Conservation (phyloP, 1,140 invertebrate species). For the Riptortus pedestris region DNA sequence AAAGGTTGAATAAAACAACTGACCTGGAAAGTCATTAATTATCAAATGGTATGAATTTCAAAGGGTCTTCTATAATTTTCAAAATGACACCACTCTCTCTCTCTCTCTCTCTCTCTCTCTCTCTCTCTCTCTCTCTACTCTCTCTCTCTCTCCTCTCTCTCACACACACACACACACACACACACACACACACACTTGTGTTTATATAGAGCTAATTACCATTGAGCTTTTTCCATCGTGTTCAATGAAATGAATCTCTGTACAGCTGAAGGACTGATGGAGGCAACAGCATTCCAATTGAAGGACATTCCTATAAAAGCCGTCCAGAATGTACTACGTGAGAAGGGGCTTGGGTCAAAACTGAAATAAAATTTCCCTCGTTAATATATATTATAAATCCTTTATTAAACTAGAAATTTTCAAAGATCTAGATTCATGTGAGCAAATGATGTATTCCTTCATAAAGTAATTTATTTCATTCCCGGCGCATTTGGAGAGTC, state of each 20-base stretch:
- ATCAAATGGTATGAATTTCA: too few species aligned
- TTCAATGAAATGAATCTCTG: conserved; percentile 70
- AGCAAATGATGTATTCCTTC: too few species aligned
- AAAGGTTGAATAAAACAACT: too few species aligned
- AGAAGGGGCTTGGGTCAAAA: too few species aligned
- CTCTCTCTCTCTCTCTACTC: background rate
- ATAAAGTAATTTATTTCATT: too few species aligned
- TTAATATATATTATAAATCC: background rate
- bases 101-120: background rate
- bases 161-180: background rate
- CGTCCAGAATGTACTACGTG: conserved; percentile 72
- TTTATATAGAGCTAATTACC: too few species aligned
- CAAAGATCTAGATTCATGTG: background rate
- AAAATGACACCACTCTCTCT: background rate
- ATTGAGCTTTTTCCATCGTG: conserved; percentile 50
- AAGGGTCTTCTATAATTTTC: too few species aligned
- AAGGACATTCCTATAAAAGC: conserved; percentile 67
- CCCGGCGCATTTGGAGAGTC: too few species aligned
- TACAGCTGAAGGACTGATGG: conserved; percentile 79
- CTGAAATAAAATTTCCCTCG: too few species aligned
- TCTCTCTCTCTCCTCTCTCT: too few species aligned
- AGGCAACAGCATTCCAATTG: conserved; percentile 68
- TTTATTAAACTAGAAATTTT: background rate
- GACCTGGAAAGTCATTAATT: too few species aligned
- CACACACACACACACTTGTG: conserved; percentile 18